Base-by-base conservation (phyloP, 1,140 invertebrate genomes). In the Eurosta solidaginis region DNA sequence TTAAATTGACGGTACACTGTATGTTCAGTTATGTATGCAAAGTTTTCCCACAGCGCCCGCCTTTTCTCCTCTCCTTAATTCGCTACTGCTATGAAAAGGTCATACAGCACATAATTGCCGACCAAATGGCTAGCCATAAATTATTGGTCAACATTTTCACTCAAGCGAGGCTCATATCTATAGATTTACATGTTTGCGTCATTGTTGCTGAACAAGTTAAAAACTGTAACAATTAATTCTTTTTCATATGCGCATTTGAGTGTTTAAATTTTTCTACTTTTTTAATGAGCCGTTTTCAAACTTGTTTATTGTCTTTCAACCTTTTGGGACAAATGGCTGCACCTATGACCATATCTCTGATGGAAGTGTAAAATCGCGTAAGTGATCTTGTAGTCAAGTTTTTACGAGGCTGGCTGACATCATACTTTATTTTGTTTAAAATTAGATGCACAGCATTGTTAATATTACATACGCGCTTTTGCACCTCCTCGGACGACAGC, bases 91-190 rank as follows among this genome's bases (percentile, higher is more conserved):
- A n/a, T 25, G 20, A 36, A 68, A 68, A 68, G 59, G 59, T 68
- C 59, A 68, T 20, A 68, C 59, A 12, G 27, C 36, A 68, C 33
- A 68, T 68, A 68, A 68, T 40, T 68, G 59, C 33, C n/a, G n/a
- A 68, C 59, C 59, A 68, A 68, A 68, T 68, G 33, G 59, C 59
- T 33, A 20, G 59, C 59, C 59, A 68, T 68, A 68, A 68, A 68
- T 68, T 68, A 68, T 68, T 68, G 59, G 59, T 68, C 59, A 68
- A 68, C 59, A 20, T 68, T 68, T 29, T 68, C 40, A 33, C 59
- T 68, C 59, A 36, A 68, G 33, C 22, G 59, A 20, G 40, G 33
- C 59, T 9, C 59, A n/a, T 33, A 40, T 9, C 2, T n/a, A 22
- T 33, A 68, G 17, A 54, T 29, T 29, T n/a, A 49, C 14, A 49